Base-by-base conservation (phyloP, 2,113 vertebrate genomes). In the Laterallus jamaicensis region DNA sequence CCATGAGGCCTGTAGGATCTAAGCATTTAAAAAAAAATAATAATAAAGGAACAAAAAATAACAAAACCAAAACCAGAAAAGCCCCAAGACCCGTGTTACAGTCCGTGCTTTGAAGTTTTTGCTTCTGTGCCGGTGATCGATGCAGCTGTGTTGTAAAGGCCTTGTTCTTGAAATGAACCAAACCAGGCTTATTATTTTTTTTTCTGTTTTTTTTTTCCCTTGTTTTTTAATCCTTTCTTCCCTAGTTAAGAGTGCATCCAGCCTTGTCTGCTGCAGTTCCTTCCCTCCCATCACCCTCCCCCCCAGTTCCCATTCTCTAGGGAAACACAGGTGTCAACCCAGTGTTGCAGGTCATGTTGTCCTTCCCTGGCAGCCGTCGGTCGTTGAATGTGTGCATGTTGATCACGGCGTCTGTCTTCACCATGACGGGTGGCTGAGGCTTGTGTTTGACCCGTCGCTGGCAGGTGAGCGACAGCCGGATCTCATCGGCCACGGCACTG, bases 311-410 rank as follows among this genome's bases (percentile, higher is more conserved):
- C 58, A 1, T 19, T 68, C 94, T 98, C 98, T 98, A 99, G 67
- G 99, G 99, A 81, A 99, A 99, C 82, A 99, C 99, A 3, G 99
- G 99, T 54, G 98, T 98, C 98, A 99, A 69, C 21, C 99, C 99
- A 17, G 99, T 98, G 98, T 97, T 99, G 98, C 99, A 99, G 96
- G 98, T 98, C 99, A 99, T 98, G 98, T 95, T 99, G 98, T 99
- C 99, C 98, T 99, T 99, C 97, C 99, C 99, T 2, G 99, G 99
- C 90, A 99, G 99, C 95, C 99, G 98, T 54, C 99, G 98, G 97
- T 99, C 99, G n/a, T 99, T 99, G 98, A 99, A 99, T 1, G 99
- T 99, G 98, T 99, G 99, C 99, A 99, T 99, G 98, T 99, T 99
- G 98, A 99, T 99, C 97, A 99, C 99, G 0, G 99, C 99, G 7